Evolutionary conservation across 1,140 invertebrate genomes (phyloP).

Genomic region (Neotoxoptera formosana): DNA sequence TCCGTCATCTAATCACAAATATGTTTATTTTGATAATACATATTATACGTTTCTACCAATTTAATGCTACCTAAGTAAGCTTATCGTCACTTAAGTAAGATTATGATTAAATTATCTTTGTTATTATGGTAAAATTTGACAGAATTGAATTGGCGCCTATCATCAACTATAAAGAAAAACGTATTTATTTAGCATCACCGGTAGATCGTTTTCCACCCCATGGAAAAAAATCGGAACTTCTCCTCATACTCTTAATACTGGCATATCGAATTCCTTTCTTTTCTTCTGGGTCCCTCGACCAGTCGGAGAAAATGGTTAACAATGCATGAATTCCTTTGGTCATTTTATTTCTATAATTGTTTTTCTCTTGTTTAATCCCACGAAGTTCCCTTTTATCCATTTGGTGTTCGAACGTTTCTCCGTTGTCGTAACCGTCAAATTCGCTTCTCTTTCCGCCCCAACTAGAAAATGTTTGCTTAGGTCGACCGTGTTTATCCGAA

Average conservation of each 20-base stretch:
- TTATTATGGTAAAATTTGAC: slow-evolving; percentile 18
- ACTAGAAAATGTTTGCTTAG: slow-evolving; percentile 60
- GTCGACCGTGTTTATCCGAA: slow-evolving; percentile 60
- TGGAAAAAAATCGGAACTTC: slow-evolving; percentile 59
- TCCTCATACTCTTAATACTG: slow-evolving; percentile 44
- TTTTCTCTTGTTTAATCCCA: slow-evolving; percentile 36
- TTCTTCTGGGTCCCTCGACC: slow-evolving; percentile 38
- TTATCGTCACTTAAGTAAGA: slow-evolving; percentile 39
- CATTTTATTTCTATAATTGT: slow-evolving; percentile 50
- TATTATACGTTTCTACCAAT: slow-evolving; percentile 13
- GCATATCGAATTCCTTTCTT: slow-evolving; percentile 47
- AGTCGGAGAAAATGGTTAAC: slow-evolving; percentile 56
- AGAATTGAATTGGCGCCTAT: slow-evolving; percentile 28
- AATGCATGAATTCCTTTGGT: slow-evolving; percentile 50
- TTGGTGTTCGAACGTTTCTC: slow-evolving; percentile 19
- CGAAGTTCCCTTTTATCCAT: slow-evolving; percentile 34
- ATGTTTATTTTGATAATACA: slow-evolving; percentile 17
- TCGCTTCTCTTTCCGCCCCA: slow-evolving; percentile 59
- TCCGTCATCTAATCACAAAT: slow-evolving; percentile 22
- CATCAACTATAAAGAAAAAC: slow-evolving; percentile 35
- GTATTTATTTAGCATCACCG: slow-evolving; percentile 30
- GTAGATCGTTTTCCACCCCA: slow-evolving; percentile 60
- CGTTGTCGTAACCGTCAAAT: slow-evolving; percentile 35
- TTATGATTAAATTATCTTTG: not conserved
- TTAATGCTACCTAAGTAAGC: slow-evolving; percentile 17